Base-by-base conservation (phyloP, 2,888 invertebrate genomes). In the Shargacucullia verbasci region DNA sequence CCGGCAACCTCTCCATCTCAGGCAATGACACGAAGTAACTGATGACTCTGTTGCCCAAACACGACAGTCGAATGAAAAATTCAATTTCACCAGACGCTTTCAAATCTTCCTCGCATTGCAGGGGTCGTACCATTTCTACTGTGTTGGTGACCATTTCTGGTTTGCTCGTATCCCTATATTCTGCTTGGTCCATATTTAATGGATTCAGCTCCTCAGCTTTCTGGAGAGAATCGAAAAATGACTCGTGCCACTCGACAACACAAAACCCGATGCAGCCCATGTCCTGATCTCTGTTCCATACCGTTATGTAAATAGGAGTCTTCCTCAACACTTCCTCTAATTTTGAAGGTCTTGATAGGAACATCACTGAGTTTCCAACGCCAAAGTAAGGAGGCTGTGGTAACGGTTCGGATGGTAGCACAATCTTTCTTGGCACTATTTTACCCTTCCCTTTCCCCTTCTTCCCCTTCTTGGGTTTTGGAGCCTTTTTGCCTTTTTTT, bases 301-400 rank as follows among this genome's bases (percentile, higher is more conserved):
- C 93, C 9, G 91, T 89, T 6, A 94, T 84, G 43, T 88, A 86
- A 43, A 94, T 86, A 1, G 93, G 93, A 15, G 93, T 92, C 54
- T 90, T 86, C 53, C 68, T 80, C 37, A 94, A 77, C 0, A 87
- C 66, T 58, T 93, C 92, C 69, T 88, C 88, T 44, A 94, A 75
- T 72, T 86, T 89, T 0, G 89, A 87, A 20, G 94, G 93, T 66
- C 93, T 83, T 0, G 91, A 91, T 49, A 92, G 55, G 61, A 94
- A 94, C 84, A 91, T 89, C 2, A 91, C 82, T 0, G 90, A 80
- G 58, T 93, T 94, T 0, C 94, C 94, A 0, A 94, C 94, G 0
- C 94, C 93, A 64, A 92, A 92, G 53, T 84, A 93, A 0, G 94
- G 94, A 13, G 92, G 91, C 68, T 92, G 91, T 3, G 94, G 94